These are phyloP conservation scores for Cephalopterus ornatus DNA, from an alignment of 2,113 vertebrate genomes.

Conservation along the genomic window DNA sequence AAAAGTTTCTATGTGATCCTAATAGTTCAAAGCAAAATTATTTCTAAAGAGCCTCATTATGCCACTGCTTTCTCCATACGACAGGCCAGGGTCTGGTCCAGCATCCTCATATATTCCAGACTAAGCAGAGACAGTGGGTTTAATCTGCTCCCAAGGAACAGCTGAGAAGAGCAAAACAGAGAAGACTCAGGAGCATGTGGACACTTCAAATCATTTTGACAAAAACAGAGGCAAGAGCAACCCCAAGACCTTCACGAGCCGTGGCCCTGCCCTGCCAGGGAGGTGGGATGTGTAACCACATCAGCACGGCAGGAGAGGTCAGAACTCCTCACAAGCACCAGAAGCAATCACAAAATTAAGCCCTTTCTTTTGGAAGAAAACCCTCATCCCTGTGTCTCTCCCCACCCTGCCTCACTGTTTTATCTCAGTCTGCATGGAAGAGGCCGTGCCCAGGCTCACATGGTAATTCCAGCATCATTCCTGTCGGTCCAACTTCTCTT, in stretches of 20 bases:
- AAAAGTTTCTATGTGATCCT: background rate
- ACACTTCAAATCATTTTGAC: background rate
- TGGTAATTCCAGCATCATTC: background rate
- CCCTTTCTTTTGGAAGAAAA: background rate
- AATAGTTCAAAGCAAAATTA: background rate
- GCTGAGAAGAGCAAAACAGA: background rate
- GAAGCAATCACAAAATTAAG: background rate
- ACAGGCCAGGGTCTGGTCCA: background rate
- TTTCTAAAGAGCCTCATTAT: accelerated
- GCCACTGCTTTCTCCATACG: background rate
- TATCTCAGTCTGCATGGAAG: background rate
- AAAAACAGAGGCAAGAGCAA: background rate
- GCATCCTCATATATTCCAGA: accelerated
- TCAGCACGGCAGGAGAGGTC: accelerated
- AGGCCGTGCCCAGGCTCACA: background rate
- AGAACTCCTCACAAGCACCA: background rate
- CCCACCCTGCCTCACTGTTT: background rate
- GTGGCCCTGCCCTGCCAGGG: background rate
- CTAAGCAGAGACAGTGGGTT: background rate
- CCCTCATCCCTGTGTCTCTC: accelerated
- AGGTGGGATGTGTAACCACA: accelerated
- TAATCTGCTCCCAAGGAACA: background rate
- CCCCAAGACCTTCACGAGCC: accelerated
- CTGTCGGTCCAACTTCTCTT: background rate
- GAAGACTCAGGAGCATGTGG: accelerated